phyloP scores from a whole-genome alignment of 2,888 invertebrate species.

The Lithophane semibrunnea region DNA sequence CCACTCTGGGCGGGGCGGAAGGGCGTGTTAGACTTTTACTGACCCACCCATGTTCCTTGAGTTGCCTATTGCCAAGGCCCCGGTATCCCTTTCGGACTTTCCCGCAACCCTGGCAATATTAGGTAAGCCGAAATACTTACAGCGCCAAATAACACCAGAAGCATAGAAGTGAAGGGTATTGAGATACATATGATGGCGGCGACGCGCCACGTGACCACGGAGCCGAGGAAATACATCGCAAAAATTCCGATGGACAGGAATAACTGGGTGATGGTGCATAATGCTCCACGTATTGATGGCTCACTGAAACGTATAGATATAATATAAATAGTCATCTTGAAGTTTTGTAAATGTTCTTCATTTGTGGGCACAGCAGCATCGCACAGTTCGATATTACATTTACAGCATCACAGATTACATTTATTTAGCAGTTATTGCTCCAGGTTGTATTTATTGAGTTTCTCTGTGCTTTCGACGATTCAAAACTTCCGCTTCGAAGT shows the following conservation, averaged over 20 bases:
- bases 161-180: conserved; percentile 87
- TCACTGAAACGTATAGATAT: conserved; percentile 76
- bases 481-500: background rate
- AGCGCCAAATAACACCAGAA: conserved; percentile 81
- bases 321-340: background rate
- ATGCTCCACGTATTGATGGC: conserved; percentile 87
- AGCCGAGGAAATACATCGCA: conserved; percentile 88
- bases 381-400: background rate
- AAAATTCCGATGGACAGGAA: conserved; percentile 87
- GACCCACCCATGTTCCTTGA: too few relatives aligned
- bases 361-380: background rate
- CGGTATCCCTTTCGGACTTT: too few relatives aligned
- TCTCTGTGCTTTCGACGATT: background rate
- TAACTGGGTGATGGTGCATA: conserved; percentile 87
- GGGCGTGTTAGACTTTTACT: too few relatives aligned
- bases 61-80: too few relatives aligned
- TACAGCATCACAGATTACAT: too few relatives aligned
- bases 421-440: background rate
- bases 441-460: background rate
- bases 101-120: too few relatives aligned
- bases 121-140: conserved; percentile 74
- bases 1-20: too few relatives aligned
- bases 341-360: background rate
- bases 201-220: conserved; percentile 86
- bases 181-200: conserved; percentile 87